These are phyloP conservation scores for Thoracochromis brauschi DNA, from an alignment of 2,113 vertebrate genomes.

Conservation along the genomic window DNA sequence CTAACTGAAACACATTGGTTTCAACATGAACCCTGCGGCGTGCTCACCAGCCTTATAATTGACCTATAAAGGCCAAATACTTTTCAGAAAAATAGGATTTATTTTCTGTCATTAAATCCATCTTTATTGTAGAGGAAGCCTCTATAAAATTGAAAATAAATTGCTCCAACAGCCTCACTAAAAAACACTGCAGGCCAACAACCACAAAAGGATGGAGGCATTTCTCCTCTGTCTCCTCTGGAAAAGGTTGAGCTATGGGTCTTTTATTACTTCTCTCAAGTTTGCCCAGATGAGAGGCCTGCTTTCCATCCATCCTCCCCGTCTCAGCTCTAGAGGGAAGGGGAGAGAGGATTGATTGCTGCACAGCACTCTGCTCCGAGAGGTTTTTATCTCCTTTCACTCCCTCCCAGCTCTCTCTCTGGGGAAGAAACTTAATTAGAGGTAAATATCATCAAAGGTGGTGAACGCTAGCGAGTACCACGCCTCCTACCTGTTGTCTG, in stretches of 20 bases:
- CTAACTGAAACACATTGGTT: slow-evolving; percentile 3
- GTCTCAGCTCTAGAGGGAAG: slow-evolving; percentile 23
- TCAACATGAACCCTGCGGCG: neutral
- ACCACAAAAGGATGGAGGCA: slow-evolving; percentile 43
- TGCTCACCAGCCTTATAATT: slow-evolving; percentile 1
- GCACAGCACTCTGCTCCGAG: slow-evolving; percentile 34
- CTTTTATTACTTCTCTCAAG: slow-evolving; percentile 62
- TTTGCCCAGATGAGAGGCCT: slow-evolving; percentile 51
- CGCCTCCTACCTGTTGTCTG: slow-evolving; percentile 50
- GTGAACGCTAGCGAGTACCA: slow-evolving; percentile 20
- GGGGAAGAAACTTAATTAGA: slow-evolving; percentile 74
- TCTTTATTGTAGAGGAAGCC: slow-evolving; percentile 22
- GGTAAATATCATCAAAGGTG: slow-evolving; percentile 74
- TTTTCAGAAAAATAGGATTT: slow-evolving; percentile 12
- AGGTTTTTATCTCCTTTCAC: slow-evolving; percentile 54
- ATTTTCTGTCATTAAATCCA: slow-evolving; percentile 27
- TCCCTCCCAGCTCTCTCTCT: slow-evolving; percentile 42
- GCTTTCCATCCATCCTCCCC: slow-evolving; percentile 44
- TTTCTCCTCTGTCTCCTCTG: slow-evolving; percentile 31
- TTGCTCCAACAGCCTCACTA: slow-evolving; percentile 5
- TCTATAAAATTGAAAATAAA: slow-evolving; percentile 33
- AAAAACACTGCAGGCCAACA: slow-evolving; percentile 46
- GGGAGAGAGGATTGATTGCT: slow-evolving; percentile 53
- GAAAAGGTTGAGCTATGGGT: slow-evolving; percentile 47
- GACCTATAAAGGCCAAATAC: slow-evolving; percentile 17